A percentile compares a stretch with the other conserved stretches of the same genome.
Conservation (phyloP, 2,113 vertebrate genomes). For the Pangasianodon hypophthalmus region DNA sequence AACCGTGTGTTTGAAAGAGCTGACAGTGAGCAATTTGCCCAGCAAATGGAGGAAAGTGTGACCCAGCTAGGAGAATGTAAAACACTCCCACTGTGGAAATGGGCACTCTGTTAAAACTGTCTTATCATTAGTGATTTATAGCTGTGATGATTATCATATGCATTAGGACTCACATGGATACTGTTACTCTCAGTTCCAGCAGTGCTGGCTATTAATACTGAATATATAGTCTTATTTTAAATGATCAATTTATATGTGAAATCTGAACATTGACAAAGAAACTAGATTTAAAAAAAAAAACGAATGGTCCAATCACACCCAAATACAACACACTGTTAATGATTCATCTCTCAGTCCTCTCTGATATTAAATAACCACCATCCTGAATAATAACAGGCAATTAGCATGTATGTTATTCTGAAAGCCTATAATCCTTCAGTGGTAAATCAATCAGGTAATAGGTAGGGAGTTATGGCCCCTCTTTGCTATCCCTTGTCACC, state of each 20-base stretch:
- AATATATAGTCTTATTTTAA: background rate
- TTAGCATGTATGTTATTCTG: slow-evolving; percentile 9
- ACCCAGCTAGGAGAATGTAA: slow-evolving; percentile 49
- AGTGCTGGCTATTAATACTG: background rate
- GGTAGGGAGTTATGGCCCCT: slow-evolving; percentile 27
- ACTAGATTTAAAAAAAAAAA: background rate
- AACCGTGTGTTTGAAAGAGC: slow-evolving; percentile 54
- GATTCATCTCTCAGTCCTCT: slow-evolving; percentile 23
- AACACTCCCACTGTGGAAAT: slow-evolving; percentile 41
- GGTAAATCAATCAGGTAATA: slow-evolving; percentile 38
- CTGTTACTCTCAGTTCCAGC: background rate
- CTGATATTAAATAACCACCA: slow-evolving; percentile 23
- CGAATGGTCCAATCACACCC: background rate
- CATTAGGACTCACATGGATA: slow-evolving; percentile 29
- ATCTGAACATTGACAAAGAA: background rate
- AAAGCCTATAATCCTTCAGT: slow-evolving; percentile 35
- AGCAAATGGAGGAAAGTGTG: slow-evolving; percentile 42
- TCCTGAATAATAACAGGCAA: slow-evolving; percentile 31
- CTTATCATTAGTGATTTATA: slow-evolving; percentile 25
- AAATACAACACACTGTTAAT: slow-evolving; percentile 2
- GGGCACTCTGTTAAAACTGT: slow-evolving; percentile 40
- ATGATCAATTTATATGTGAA: background rate
- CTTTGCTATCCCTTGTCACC: slow-evolving; percentile 46
- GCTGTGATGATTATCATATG: slow-evolving; percentile 31
- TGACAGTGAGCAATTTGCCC: slow-evolving; percentile 49